Conservation (phyloP, 2,113 vertebrate genomes). For the Trematocara macrostoma region DNA sequence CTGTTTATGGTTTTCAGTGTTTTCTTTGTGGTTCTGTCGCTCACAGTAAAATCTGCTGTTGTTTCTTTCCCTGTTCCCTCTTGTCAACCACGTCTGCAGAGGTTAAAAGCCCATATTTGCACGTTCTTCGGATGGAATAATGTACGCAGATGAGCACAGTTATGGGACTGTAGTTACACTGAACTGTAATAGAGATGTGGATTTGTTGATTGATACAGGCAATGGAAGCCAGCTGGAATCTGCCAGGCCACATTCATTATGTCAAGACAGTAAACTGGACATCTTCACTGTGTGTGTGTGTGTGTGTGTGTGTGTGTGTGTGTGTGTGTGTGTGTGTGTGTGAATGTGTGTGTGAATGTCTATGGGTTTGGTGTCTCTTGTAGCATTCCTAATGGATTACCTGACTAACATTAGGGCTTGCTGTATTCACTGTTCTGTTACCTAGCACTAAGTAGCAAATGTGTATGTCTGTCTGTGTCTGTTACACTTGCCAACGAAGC, state of each 20-base stretch:
- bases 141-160: background rate
- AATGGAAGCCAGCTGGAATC: background rate
- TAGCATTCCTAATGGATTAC: background rate
- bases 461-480: background rate
- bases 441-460: background rate
- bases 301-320: background rate
- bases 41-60: background rate
- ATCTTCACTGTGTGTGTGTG: background rate
- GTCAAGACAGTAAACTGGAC: background rate
- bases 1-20: background rate
- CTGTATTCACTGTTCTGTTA: background rate
- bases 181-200: background rate
- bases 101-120: background rate
- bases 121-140: background rate
- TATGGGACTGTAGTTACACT: background rate
- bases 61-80: background rate
- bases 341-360: background rate
- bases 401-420: background rate
- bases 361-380: background rate
- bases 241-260: background rate
- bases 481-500: background rate
- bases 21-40: background rate
- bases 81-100: background rate
- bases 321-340: no score
- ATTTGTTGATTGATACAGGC: background rate